Conservation (phyloP, 2,113 vertebrate species). For the Uria lomvia region DNA sequence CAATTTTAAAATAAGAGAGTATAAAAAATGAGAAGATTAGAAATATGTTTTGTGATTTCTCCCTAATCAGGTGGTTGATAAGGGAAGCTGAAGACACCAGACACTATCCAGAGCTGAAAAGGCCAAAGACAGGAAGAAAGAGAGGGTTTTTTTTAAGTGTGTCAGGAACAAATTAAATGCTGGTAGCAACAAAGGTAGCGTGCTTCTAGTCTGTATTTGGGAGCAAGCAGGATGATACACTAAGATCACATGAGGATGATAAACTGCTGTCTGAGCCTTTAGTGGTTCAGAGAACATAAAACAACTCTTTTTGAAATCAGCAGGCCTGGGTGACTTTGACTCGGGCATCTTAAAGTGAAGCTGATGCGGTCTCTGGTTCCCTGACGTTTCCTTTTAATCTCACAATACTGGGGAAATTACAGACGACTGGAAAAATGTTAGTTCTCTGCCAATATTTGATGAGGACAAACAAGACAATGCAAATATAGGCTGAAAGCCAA, state of each 20-base stretch:
- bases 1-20: neutral
- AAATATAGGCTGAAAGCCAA: neutral
- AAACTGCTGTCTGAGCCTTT: neutral
- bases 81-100: neutral
- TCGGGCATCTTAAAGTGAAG: neutral
- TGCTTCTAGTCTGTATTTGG: neutral
- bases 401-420: neutral
- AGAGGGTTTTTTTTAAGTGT: neutral
- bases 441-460: neutral
- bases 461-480: neutral
- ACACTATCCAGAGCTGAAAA: neutral
- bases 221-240: neutral
- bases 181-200: rapidly evolving
- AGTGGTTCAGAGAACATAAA: neutral
- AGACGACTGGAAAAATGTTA: neutral
- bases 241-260: neutral
- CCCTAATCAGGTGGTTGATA: neutral
- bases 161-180: neutral
- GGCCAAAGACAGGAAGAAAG: neutral
- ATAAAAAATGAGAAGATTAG: neutral
- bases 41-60: neutral
- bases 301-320: neutral
- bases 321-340: neutral
- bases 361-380: neutral
- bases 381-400: neutral